phyloP scores from a whole-genome alignment of 2,797 vertebrate genomes.

The Chaenodraco wilsoni region DNA sequence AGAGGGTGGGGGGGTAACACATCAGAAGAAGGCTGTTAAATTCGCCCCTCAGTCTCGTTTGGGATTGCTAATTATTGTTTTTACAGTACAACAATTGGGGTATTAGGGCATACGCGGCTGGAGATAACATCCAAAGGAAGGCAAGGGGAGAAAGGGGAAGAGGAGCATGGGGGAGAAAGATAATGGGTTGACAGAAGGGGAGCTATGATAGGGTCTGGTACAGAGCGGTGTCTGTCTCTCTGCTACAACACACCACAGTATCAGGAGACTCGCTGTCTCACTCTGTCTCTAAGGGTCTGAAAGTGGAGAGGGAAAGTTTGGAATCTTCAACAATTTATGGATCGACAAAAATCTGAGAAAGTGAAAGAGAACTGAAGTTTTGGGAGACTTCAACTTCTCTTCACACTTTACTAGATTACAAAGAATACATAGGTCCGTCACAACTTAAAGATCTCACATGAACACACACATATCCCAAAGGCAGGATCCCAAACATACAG shows the following conservation, averaged over 20 bases:
- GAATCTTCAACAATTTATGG: conserved; percentile 19
- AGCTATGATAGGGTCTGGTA: conserved; percentile 74
- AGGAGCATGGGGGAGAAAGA: conserved; percentile 72
- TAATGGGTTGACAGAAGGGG: conserved; percentile 78
- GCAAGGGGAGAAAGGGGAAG: conserved; percentile 48
- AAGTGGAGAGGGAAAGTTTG: conserved; percentile 51
- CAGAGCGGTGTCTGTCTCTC: conserved; percentile 49
- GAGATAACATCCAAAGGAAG: conserved; percentile 83
- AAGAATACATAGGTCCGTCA: not conserved
- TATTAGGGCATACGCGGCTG: conserved; percentile 82
- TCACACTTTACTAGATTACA: not conserved
- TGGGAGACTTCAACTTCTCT: not conserved
- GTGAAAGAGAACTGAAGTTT: conserved; percentile 10
- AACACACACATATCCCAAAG: not conserved
- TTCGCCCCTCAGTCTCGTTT: conserved; percentile 77
- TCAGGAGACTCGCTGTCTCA: conserved; percentile 48
- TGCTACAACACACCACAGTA: conserved; percentile 30
- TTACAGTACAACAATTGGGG: conserved; percentile 83
- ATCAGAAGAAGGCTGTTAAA: conserved; percentile 82
- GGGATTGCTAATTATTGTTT: conserved; percentile 88
- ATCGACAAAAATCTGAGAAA: conserved; percentile 8
- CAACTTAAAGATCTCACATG: not conserved
- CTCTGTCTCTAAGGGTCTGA: conserved; percentile 43
- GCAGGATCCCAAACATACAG: not conserved
- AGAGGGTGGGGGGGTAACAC: conserved; percentile 36